These are phyloP conservation scores for Esox masquinongy DNA, from an alignment of 2,797 vertebrate species.

Conservation along the genomic window DNA sequence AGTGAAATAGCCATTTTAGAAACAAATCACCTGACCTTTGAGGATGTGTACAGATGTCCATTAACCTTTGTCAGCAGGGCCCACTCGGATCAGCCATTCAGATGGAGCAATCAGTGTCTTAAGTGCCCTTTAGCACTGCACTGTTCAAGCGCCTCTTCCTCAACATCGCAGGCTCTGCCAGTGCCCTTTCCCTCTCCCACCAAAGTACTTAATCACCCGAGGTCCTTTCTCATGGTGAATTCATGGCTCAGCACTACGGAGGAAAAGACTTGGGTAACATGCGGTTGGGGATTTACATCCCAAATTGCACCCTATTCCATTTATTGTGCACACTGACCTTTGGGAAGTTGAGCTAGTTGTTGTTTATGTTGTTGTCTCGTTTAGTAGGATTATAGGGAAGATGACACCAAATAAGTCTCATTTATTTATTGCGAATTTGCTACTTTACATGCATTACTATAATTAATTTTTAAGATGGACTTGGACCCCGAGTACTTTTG, in stretches of 20 bases:
- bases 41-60: constrained; percentile 34
- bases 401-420: neutral
- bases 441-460: neutral
- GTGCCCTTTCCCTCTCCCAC: constrained; percentile 31
- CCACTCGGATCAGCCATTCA: neutral
- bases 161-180: constrained; percentile 10
- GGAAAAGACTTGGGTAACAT: neutral
- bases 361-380: neutral
- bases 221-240: neutral
- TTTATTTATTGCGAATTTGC: neutral
- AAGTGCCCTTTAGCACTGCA: constrained; percentile 29
- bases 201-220: constrained; percentile 26
- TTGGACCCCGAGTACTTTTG: too few species aligned
- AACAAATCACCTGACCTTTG: constrained; percentile 47
- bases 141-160: constrained; percentile 18
- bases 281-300: neutral
- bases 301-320: neutral
- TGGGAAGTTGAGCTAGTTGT: neutral
- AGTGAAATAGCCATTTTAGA: neutral
- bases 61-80: constrained; percentile 54
- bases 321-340: neutral
- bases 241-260: neutral
- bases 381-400: neutral
- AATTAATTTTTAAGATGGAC: neutral
- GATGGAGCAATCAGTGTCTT: constrained; percentile 29